phyloP scores from a whole-genome alignment of 2,113 vertebrate genomes.

The Brachypodius melanocephalos region DNA sequence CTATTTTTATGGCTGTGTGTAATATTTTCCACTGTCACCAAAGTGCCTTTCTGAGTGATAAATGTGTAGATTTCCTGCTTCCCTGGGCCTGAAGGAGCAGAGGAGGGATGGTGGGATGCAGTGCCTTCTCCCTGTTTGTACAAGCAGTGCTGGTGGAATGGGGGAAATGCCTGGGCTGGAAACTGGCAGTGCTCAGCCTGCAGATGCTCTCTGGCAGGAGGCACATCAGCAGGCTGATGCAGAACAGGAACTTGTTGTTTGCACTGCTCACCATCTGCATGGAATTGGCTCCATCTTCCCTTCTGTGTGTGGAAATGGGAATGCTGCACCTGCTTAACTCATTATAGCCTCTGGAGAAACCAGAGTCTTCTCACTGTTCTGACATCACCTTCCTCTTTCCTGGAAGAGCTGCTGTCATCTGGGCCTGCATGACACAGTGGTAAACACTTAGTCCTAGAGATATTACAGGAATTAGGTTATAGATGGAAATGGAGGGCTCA shows the following conservation, averaged over 20 bases:
- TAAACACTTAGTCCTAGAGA: not conserved
- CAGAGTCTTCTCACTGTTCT: not conserved
- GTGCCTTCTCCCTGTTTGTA: conserved; percentile 21
- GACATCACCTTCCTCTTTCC: not conserved
- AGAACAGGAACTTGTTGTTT: conserved; percentile 67
- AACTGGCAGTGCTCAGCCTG: conserved; percentile 13
- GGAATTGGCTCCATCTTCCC: not conserved
- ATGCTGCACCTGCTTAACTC: not conserved
- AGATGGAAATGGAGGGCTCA: not conserved
- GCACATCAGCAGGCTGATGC: conserved; percentile 42
- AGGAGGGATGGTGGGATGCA: not conserved
- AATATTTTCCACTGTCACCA: not conserved
- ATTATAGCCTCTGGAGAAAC: not conserved
- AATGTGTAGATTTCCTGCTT: not conserved
- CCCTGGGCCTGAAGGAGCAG: not conserved
- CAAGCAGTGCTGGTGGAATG: not conserved
- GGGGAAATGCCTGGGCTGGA: not conserved
- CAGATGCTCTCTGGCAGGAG: not conserved
- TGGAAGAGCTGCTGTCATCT: not conserved
- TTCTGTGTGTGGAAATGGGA: not conserved
- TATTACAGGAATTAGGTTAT: not conserved
- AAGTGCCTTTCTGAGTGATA: not conserved
- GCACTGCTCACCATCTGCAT: conserved; percentile 47
- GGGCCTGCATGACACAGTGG: not conserved
- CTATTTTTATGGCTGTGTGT: not conserved